Conservation (phyloP, 2,888 invertebrate genomes). For the Agrochola lychnidis region DNA sequence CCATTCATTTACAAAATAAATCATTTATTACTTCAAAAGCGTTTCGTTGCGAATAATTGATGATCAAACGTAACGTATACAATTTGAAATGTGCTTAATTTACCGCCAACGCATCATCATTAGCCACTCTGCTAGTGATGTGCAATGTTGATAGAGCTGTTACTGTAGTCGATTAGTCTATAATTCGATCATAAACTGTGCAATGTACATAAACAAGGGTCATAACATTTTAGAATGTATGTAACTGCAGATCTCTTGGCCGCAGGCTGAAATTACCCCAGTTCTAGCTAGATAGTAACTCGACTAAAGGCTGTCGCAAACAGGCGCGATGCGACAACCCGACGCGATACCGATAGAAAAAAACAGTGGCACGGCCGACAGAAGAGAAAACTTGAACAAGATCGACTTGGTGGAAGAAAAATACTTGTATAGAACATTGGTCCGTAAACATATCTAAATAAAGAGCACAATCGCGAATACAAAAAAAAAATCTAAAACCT, state of each 20-base stretch:
- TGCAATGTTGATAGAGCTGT: conserved; percentile 12
- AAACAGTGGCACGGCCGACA: too few relatives aligned
- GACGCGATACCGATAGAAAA: too few relatives aligned
- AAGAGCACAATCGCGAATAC: too few relatives aligned
- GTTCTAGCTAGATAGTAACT: conserved; percentile 30
- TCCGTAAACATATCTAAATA: too few relatives aligned
- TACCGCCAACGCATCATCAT: conserved; percentile 35
- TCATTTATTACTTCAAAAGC: conserved; percentile 37
- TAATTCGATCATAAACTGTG: conserved; percentile 33
- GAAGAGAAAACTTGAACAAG: too few relatives aligned
- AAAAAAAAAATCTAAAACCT: too few relatives aligned
- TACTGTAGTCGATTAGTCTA: conserved; percentile 43
- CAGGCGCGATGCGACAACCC: too few relatives aligned
- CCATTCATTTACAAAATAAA: conserved; percentile 36
- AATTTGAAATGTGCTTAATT: conserved; percentile 44
- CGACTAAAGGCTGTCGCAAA: not conserved
- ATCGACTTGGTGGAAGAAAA: too few relatives aligned
- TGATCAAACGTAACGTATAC: conserved; percentile 26
- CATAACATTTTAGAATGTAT: conserved; percentile 40
- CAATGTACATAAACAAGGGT: conserved; percentile 35
- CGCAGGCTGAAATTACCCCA: conserved; percentile 47
- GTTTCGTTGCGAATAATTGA: conserved; percentile 47
- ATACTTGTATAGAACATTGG: too few relatives aligned
- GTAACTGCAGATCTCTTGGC: conserved; percentile 13
- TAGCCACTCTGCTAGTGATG: conserved; percentile 51